These are phyloP conservation scores for Diadophis punctatus DNA, from an alignment of 2,113 vertebrate genomes.

Conservation along the genomic window DNA sequence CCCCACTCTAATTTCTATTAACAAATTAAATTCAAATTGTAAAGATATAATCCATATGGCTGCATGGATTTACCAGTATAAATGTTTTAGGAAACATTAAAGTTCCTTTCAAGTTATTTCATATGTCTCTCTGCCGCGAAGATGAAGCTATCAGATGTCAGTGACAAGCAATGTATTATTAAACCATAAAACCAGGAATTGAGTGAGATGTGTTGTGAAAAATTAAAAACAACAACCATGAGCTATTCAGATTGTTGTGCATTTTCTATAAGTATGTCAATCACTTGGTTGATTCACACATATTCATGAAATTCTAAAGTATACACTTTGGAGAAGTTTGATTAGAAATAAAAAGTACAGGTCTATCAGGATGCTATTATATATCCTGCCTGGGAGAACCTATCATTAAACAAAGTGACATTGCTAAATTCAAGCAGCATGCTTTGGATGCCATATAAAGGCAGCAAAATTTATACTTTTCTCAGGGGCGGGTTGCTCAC, in stretches of 20 bases:
- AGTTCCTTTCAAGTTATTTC: background rate
- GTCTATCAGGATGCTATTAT: background rate
- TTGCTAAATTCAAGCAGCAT: background rate
- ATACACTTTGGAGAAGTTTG: background rate
- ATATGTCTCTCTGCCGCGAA: background rate
- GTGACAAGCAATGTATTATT: background rate
- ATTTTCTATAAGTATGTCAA: background rate
- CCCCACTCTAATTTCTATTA: conserved; percentile 2
- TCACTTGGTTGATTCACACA: background rate
- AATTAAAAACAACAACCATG: background rate
- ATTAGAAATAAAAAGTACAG: background rate
- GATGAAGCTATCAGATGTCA: background rate
- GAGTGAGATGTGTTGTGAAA: background rate
- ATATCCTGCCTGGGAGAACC: background rate
- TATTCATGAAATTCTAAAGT: background rate
- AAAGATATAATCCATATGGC: conserved; percentile 7
- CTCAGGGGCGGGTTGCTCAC: no score
- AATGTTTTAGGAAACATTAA: conserved; percentile 14
- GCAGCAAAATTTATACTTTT: background rate
- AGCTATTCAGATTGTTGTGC: background rate
- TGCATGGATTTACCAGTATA: background rate
- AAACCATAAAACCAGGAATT: background rate
- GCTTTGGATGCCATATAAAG: background rate
- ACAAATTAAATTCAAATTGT: background rate
- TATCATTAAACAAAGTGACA: background rate